phyloP scores from a whole-genome alignment of 1,140 invertebrate genomes.

The Lordiphosa clarofinis region DNA sequence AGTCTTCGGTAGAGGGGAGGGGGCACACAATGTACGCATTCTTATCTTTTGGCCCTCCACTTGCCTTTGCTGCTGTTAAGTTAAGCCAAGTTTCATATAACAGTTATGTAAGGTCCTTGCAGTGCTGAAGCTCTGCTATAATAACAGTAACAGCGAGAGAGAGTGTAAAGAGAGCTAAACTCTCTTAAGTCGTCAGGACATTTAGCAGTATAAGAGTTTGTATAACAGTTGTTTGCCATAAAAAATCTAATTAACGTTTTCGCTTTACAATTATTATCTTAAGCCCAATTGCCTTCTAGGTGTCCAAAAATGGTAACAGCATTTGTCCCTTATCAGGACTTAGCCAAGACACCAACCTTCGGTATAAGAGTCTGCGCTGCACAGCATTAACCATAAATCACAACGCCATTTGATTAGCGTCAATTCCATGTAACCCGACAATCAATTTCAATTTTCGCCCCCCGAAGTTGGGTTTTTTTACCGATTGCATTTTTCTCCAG shows the following conservation, averaged over 20 bases:
- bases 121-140: constrained; percentile 11
- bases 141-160: background rate
- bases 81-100: constrained; percentile 20
- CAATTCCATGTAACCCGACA: constrained; percentile 18
- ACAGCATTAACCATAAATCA: constrained; percentile 27
- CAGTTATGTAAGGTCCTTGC: constrained; percentile 47
- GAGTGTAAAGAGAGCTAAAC: background rate
- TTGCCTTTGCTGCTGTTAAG: constrained; percentile 11
- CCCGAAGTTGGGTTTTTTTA: background rate
- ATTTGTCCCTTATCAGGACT: background rate
- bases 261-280: background rate
- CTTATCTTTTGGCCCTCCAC: constrained; percentile 1
- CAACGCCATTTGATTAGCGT: constrained; percentile 42
- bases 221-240: background rate
- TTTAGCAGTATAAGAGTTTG: constrained; percentile 26
- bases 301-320: too few species aligned
- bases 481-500: too few species aligned
- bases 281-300: background rate
- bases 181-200: constrained; percentile 2
- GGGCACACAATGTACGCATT: too few species aligned
- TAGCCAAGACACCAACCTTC: constrained; percentile 30
- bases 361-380: constrained; percentile 42
- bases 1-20: background rate
- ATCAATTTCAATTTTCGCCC: constrained; percentile 34
- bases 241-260: too few species aligned